Evolutionary conservation across 2,888 invertebrate genomes (phyloP).

Genomic region (Automeris io): DNA sequence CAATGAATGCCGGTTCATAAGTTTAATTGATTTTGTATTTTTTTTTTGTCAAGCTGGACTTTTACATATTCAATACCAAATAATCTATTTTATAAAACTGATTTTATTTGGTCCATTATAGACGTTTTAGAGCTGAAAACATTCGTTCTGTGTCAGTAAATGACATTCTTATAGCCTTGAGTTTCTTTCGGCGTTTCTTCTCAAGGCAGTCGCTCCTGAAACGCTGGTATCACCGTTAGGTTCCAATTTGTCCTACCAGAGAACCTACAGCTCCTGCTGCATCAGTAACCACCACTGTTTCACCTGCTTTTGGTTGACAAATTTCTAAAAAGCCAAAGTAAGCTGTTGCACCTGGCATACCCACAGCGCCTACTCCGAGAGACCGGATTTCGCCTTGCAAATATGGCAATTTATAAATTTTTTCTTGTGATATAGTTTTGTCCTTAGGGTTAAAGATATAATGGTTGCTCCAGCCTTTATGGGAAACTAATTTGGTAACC

Average conservation of each 20-base stretch:
- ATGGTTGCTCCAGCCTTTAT: slow-evolving; percentile 43
- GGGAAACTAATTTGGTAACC: slow-evolving; percentile 75
- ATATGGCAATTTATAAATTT: slow-evolving; percentile 63
- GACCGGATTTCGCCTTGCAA: slow-evolving; percentile 70
- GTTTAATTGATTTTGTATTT: too few relatives aligned
- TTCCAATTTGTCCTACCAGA: slow-evolving; percentile 82
- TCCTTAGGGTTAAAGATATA: slow-evolving; percentile 14
- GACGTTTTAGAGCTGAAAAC: too few relatives aligned
- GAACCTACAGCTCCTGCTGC: slow-evolving; percentile 87
- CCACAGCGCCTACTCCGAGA: slow-evolving; percentile 77
- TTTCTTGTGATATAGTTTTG: slow-evolving; percentile 4
- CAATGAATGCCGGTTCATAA: too few relatives aligned
- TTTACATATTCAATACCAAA: too few relatives aligned
- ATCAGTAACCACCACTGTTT: slow-evolving; percentile 82
- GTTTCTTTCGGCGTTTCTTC: too few relatives aligned
- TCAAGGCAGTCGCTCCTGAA: too few relatives aligned
- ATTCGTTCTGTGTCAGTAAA: too few relatives aligned
- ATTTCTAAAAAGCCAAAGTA: slow-evolving; percentile 83
- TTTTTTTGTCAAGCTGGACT: too few relatives aligned
- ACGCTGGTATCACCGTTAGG: too few relatives aligned
- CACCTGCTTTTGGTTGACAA: slow-evolving; percentile 81
- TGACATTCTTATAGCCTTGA: too few relatives aligned
- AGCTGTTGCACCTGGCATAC: slow-evolving; percentile 84
- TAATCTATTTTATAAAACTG: too few relatives aligned
- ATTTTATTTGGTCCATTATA: too few relatives aligned